Evolutionary conservation across 1,140 invertebrate genomes (phyloP), one percentile per base, ranked within the genome.

Genomic region (Aphelenchoides fujianensis): DNA sequence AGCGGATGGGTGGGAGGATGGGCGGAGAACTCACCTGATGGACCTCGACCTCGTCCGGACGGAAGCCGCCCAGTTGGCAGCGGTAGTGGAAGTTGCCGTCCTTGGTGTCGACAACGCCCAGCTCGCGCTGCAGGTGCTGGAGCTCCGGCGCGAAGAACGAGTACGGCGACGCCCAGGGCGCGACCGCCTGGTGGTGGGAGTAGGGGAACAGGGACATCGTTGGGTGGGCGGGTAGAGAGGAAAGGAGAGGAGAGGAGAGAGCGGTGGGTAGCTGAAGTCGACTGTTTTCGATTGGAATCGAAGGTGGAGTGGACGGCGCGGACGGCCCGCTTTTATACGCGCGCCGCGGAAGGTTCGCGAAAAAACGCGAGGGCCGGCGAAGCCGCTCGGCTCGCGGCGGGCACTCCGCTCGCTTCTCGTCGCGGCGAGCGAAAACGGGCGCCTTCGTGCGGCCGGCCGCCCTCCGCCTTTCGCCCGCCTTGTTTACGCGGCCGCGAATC

Each of bases 31-130:
- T 48, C 23, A 48, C 41, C 23, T 48, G 55, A 19, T 59, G 55
- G 23, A 59, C 55, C 34, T 59, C 55, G 55, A 59, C 34, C 55
- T 59, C 55, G 5, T 59, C 55, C 27, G 55, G 55, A 27, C 23
- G 28, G 55, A 59, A 59, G 23, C 55, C 55, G 5, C 34, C 27
- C 28, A 59, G 27, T 16, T 59, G 28, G 55, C 55, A 59, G 12
- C 34, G 28, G 55, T 59, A 59, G 5, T 5, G 28, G 23, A 59
- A 59, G 5, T 5, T 19, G 28, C 55, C 55, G 55, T 59, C 19
- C 5, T 5, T 5, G 5, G 5, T 5, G 28, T 59, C 55, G 5
- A 59, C 5, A 23, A 23, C 23, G 5, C 55, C 55, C 5, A 59
- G 19, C 34, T 59, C 5, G 34, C 55, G 55, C 23, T 59, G 55